Evolutionary conservation across 2,113 vertebrate genomes (phyloP), one percentile per base, ranked within the genome.

Genomic region (Semnornis frantzii): DNA sequence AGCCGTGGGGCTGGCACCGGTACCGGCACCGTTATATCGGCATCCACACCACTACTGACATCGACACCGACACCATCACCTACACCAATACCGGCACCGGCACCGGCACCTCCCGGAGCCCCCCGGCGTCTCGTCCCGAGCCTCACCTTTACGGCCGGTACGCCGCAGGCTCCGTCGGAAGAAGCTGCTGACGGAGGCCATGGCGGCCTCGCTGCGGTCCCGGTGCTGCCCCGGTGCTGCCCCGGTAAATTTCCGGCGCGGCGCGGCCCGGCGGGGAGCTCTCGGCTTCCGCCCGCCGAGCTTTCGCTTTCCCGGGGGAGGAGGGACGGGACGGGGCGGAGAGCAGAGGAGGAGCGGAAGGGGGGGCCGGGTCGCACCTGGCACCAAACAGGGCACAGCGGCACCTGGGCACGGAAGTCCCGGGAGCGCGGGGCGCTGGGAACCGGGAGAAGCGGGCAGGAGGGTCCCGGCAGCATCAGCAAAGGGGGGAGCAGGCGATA

Each of bases 121-220:
- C 24, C 71, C 48, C 59, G 14, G 6, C 7, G 30, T 16, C 37
- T 64, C 73, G 28, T 70, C 82, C 58, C 89, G 42, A 10, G 50
- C 28, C 86, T 89, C 57, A 89, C 88, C 92, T 93, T 87, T 23
- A 10, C 77, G 50, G 58, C 34, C 54, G 60, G 24, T 18, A 16
- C 92, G 74, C 21, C 87, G 33, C 69, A 98, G 81, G 97, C 98
- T 98, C 93, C 93, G 95, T 96, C 97, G 82, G 62, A 94, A 64
- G 86, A 94, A 78, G 62, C 2, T 75, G 33, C 89, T 4, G 59
- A 96, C 60, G 75, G 93, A 68, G 89, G 97, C 96, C 98, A 97
- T 96, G 75, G 80, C 39, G 80, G n/a, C 12, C 65, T 28, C 33
- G 57, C 63, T 2, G 37, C 37, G 28, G 28, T 34, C 23, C 60